These are phyloP conservation scores for Perizoma flavofasciatum DNA, from an alignment of 2,888 invertebrate genomes.

Conservation along the genomic window DNA sequence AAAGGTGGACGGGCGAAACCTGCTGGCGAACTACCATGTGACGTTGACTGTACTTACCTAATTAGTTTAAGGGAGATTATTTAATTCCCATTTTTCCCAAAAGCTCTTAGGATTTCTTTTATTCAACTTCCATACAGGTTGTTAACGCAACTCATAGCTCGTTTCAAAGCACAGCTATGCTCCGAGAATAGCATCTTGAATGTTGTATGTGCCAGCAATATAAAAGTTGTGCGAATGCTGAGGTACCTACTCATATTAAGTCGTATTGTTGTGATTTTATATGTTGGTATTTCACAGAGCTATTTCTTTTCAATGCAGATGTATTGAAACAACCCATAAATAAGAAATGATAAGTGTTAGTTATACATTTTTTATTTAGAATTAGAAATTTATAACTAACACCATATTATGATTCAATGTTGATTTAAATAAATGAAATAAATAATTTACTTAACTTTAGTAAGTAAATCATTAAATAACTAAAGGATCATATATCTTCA, in stretches of 20 bases:
- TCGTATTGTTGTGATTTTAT: slow-evolving; percentile 12
- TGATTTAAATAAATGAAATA: too few relatives aligned
- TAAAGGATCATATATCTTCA: too few relatives aligned
- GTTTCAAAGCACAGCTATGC: slow-evolving; percentile 11
- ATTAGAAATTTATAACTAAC: too few relatives aligned
- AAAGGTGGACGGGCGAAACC: too few relatives aligned
- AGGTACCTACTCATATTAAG: slow-evolving; percentile 5
- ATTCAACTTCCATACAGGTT: slow-evolving; percentile 19
- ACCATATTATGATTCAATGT: too few relatives aligned
- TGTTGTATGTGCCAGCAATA: slow-evolving; percentile 20
- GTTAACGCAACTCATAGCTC: slow-evolving; percentile 11
- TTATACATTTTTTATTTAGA: too few relatives aligned
- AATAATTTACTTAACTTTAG: not conserved
- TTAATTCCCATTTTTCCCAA: not conserved
- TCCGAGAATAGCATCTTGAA: slow-evolving; percentile 19
- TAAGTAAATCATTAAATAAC: too few relatives aligned
- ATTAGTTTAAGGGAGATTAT: too few relatives aligned
- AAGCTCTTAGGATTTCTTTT: slow-evolving; percentile 13
- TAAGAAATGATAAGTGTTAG: too few relatives aligned
- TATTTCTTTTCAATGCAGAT: not conserved
- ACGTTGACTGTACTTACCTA: too few relatives aligned
- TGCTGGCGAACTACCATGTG: too few relatives aligned
- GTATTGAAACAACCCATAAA: not conserved
- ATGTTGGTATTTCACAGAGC: slow-evolving; percentile 4
- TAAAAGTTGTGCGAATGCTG: slow-evolving; percentile 11